Percentiles rank a stretch among this genome's conserved stretches.
Conservation (phyloP, 2,113 vertebrate species). For the Odontophorus gujanensis region DNA sequence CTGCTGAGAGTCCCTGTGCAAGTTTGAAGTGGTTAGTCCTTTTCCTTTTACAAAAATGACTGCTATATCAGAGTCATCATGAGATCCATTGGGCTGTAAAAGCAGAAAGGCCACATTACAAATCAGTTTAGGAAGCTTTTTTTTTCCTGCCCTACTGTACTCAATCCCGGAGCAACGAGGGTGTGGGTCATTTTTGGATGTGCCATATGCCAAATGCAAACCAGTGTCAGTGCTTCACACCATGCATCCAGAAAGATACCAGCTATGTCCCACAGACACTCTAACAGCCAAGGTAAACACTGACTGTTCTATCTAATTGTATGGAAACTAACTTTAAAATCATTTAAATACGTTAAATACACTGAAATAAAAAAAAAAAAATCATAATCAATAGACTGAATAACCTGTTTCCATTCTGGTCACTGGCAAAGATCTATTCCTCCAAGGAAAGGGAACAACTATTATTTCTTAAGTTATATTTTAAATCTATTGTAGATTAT, state of each 20-base stretch:
- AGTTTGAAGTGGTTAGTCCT: slow-evolving; percentile 14
- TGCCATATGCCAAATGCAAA: background rate
- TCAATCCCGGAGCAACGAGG: background rate
- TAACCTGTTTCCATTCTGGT: background rate
- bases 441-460: background rate
- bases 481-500: background rate
- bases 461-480: background rate
- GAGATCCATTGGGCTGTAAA: background rate
- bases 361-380: background rate
- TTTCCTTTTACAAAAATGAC: slow-evolving; percentile 6
- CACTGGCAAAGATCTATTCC: background rate
- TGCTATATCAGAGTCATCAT: background rate
- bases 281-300: background rate
- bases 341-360: background rate
- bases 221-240: background rate
- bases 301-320: background rate
- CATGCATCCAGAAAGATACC: background rate
- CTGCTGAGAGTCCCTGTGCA: slow-evolving; percentile 37
- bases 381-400: background rate
- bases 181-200: background rate
- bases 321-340: background rate
- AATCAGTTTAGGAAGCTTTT: background rate
- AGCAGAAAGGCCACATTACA: background rate
- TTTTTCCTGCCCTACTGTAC: background rate
- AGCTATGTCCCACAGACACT: background rate